These are phyloP conservation scores for Zosterops japonicus DNA, from an alignment of 2,113 vertebrate species.

Conservation along the genomic window DNA sequence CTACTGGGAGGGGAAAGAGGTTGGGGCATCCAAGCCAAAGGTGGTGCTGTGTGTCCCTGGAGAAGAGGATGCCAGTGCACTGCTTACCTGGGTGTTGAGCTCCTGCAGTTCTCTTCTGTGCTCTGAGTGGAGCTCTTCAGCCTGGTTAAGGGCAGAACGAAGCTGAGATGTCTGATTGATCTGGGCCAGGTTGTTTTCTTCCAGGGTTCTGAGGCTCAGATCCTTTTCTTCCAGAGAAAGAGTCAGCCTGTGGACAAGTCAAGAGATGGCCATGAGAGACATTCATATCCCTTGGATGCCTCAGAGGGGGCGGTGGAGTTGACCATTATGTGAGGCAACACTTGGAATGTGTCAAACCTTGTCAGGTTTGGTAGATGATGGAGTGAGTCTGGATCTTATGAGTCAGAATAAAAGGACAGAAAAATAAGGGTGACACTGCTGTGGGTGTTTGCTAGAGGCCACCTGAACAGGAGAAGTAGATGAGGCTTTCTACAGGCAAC, in stretches of 20 bases:
- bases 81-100: not conserved
- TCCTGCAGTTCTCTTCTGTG: slow-evolving; percentile 37
- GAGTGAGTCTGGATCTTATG: not conserved
- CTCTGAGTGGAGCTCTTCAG: slow-evolving; percentile 39
- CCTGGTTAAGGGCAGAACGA: slow-evolving; percentile 41
- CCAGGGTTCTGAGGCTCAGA: slow-evolving; percentile 54
- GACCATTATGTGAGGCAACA: not conserved
- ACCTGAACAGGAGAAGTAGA: not conserved
- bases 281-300: not conserved
- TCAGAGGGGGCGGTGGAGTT: not conserved
- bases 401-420: not conserved
- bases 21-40: not conserved
- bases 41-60: not conserved
- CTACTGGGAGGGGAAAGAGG: not conserved
- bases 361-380: not conserved
- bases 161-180: slow-evolving; percentile 45
- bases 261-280: not conserved
- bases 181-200: slow-evolving; percentile 59
- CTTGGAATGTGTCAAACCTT: not conserved
- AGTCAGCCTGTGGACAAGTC: slow-evolving; percentile 34
- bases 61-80: not conserved
- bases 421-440: not conserved
- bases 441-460: not conserved
- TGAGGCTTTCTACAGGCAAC: not conserved
- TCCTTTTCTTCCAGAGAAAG: slow-evolving; percentile 70